These are phyloP conservation scores for Helicolenus hilgendorfi DNA, from an alignment of 2,797 vertebrate genomes.

Conservation along the genomic window DNA sequence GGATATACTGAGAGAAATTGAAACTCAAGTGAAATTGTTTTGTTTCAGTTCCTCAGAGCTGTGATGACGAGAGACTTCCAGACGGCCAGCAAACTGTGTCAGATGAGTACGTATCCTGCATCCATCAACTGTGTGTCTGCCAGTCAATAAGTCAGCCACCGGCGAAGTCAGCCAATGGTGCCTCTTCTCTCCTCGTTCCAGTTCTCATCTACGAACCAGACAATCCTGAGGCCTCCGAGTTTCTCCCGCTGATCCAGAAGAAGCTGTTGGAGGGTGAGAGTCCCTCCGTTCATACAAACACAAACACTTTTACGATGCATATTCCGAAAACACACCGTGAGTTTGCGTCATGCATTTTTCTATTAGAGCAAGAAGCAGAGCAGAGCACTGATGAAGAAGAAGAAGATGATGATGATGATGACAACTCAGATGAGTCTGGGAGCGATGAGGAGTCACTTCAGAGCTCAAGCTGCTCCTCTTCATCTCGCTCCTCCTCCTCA, in stretches of 20 bases:
- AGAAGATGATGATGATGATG: not conserved
- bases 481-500: slow-evolving; percentile 57
- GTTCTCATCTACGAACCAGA: slow-evolving; percentile 92
- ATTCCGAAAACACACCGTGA: not conserved
- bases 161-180: not conserved
- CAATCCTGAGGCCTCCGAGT: slow-evolving; percentile 90
- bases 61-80: slow-evolving; percentile 88
- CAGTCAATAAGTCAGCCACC: not conserved
- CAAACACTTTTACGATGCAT: not conserved
- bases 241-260: slow-evolving; percentile 91
- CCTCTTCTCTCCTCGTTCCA: slow-evolving; percentile 74
- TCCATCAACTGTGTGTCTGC: slow-evolving; percentile 2
- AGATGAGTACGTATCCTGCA: slow-evolving; percentile 90
- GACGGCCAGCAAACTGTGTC: slow-evolving; percentile 90
- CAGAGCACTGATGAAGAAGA: slow-evolving; percentile 36
- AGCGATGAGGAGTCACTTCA: slow-evolving; percentile 59
- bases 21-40: slow-evolving; percentile 39
- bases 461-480: slow-evolving; percentile 66
- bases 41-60: slow-evolving; percentile 91
- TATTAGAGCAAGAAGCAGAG: slow-evolving; percentile 61
- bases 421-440: not conserved
- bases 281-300: not conserved
- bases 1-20: not conserved
- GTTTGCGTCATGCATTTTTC: not conserved
- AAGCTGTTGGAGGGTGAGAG: slow-evolving; percentile 87